Conservation (phyloP, 2,888 invertebrate genomes). For the Seira musarum region DNA sequence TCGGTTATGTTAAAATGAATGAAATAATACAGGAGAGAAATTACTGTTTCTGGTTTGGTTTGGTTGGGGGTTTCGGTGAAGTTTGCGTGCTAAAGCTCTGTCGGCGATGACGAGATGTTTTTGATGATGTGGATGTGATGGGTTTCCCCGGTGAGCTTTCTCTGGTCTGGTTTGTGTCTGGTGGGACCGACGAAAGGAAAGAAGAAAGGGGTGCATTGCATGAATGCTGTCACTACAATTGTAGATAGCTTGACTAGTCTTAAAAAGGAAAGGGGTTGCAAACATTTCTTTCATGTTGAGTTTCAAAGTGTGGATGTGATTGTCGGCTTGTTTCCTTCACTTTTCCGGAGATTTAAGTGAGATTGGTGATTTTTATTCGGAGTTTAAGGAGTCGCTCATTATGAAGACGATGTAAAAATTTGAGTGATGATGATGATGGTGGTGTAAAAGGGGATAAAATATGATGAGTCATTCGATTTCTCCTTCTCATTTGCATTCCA, state of each 20-base stretch:
- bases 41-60: too few species aligned
- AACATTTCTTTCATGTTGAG: too few species aligned
- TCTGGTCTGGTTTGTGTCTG: constrained; percentile 20
- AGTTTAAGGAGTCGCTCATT: too few species aligned
- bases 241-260: background rate
- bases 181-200: constrained; percentile 13
- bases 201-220: background rate
- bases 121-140: background rate
- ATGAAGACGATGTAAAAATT: background rate
- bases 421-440: constrained; percentile 20
- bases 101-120: background rate
- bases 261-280: constrained; percentile 24
- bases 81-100: constrained; percentile 14
- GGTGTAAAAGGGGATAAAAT: background rate
- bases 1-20: constrained; percentile 17
- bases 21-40: background rate
- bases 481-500: constrained; percentile 50
- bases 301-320: constrained; percentile 36
- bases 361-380: constrained; percentile 15
- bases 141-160: constrained; percentile 32
- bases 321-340: constrained; percentile 47
- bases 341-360: constrained; percentile 50
- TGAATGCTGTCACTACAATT: background rate
- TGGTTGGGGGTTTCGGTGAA: background rate
- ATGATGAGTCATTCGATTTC: constrained; percentile 39